A percentile compares a stretch with the other conserved stretches of the same genome.
Conservation (phyloP, 2,888 invertebrate species). For the Acleris holmiana region DNA sequence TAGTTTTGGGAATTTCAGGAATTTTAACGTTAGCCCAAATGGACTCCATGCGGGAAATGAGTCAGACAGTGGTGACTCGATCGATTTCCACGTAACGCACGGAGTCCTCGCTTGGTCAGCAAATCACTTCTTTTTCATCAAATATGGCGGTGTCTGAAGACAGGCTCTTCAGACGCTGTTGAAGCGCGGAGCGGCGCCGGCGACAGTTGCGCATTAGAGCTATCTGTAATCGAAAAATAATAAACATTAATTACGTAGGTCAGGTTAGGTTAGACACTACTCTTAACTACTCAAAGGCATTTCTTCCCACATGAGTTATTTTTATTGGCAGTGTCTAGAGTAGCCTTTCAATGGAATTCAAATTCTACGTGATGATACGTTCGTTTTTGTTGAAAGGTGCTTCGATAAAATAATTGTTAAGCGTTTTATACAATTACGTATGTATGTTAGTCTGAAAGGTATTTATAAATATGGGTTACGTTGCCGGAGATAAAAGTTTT, state of each 20-base stretch:
- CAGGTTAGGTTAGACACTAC: no score
- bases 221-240: slow-evolving; percentile 53
- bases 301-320: no score
- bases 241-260: neutral
- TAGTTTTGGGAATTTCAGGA: slow-evolving; percentile 35
- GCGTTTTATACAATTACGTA: no score
- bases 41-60: slow-evolving; percentile 74
- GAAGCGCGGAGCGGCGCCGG: slow-evolving; percentile 90
- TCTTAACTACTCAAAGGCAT: no score
- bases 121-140: slow-evolving; percentile 95
- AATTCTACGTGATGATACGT: no score
- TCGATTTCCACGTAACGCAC: slow-evolving; percentile 96
- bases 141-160: slow-evolving; percentile 93
- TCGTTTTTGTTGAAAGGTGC: no score
- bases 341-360: no score
- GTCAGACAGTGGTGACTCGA: slow-evolving; percentile 96
- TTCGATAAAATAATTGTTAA: no score
- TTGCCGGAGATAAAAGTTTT: no score
- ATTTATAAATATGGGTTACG: no score
- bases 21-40: slow-evolving; percentile 36
- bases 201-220: slow-evolving; percentile 84
- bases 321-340: no score
- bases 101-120: slow-evolving; percentile 98
- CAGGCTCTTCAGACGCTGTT: slow-evolving; percentile 91
- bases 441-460: no score